A percentile compares a stretch with the other conserved stretches of the same genome.
These are phyloP conservation scores for Taxidea taxus DNA, from an alignment of 2,113 vertebrate species.

Conservation along the genomic window DNA sequence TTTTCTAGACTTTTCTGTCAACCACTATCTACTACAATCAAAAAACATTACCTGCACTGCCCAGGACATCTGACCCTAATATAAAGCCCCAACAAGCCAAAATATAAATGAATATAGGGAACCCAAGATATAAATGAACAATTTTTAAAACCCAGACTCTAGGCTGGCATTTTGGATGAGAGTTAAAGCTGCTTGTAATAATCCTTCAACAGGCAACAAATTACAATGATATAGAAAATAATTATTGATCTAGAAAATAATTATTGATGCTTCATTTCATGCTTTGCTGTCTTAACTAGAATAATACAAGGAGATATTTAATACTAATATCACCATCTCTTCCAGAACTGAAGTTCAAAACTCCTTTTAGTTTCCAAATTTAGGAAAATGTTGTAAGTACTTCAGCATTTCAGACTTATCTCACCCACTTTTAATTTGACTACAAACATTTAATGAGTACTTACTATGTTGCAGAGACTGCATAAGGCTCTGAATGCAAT, in stretches of 20 bases:
- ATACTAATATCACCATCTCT: neutral
- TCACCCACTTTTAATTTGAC: neutral
- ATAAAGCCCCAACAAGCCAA: neutral
- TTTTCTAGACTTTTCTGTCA: neutral
- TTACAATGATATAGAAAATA: neutral
- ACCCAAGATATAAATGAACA: neutral
- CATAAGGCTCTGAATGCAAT: neutral
- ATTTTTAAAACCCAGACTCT: neutral
- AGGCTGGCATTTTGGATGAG: neutral
- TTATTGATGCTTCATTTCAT: neutral
- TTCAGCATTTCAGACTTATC: neutral
- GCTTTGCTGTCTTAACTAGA: neutral
- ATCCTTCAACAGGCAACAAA: neutral
- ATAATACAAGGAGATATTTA: neutral
- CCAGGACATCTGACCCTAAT: neutral
- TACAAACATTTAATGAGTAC: neutral
- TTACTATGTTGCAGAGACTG: neutral
- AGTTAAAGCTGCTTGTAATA: neutral
- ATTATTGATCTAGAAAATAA: neutral
- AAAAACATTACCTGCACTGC: neutral
- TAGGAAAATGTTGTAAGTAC: neutral
- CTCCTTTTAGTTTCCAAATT: neutral
- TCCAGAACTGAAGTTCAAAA: neutral
- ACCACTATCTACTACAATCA: neutral
- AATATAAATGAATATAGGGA: neutral